Percentiles rank a stretch among this genome's conserved stretches.
phyloP scores from a whole-genome alignment of 2,888 invertebrate genomes.

The Pristionchus exspectatus region DNA sequence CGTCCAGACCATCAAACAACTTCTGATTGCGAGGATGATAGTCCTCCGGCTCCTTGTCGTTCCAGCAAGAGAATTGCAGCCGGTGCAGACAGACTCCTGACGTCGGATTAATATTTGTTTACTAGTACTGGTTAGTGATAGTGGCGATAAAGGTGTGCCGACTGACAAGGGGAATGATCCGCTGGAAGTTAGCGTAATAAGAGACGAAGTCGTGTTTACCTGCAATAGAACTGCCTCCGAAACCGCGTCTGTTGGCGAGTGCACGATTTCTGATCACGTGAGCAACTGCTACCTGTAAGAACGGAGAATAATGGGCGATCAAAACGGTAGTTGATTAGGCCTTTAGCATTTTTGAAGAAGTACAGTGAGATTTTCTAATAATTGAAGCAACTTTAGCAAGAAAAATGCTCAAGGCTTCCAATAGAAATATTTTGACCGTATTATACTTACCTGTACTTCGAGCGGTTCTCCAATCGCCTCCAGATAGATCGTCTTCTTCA shows the following conservation, averaged over 20 bases:
- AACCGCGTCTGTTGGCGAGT: neutral
- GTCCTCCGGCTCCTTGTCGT: neutral
- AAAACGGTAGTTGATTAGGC: neutral
- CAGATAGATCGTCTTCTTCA: neutral
- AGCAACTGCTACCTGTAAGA: neutral
- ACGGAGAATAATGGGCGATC: neutral
- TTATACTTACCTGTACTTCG: neutral
- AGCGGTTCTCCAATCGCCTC: neutral
- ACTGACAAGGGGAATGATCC: no score
- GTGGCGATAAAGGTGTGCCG: no score
- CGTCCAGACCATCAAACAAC: no score
- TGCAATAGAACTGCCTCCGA: neutral
- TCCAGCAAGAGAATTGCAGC: neutral
- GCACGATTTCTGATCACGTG: conserved; percentile 11
- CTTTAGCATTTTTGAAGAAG: no score
- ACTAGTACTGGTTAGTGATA: no score
- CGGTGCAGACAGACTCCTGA: no score
- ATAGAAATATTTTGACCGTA: neutral
- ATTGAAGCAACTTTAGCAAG: no score
- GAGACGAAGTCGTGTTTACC: neutral
- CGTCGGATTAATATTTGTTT: no score
- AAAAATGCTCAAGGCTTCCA: no score
- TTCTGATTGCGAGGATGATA: no score
- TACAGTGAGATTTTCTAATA: no score
- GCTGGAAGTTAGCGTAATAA: no score